Evolutionary conservation across 2,797 vertebrate species (phyloP).

Genomic region (Cossypha niveicapilla): DNA sequence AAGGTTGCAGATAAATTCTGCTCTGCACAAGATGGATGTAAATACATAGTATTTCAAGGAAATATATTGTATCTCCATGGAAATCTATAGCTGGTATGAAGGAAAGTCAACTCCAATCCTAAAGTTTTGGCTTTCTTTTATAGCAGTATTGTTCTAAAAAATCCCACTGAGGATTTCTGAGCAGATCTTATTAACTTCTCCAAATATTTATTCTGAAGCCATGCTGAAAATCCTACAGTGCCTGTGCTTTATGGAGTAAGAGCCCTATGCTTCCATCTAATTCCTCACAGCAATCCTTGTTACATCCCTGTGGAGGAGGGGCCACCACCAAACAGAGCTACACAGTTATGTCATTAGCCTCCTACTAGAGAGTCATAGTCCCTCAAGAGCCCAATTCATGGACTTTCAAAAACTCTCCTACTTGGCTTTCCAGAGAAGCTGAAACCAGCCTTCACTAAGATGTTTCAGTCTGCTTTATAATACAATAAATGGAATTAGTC

Average conservation of each 20-base stretch:
- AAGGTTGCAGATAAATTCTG: background rate
- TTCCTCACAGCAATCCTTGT: background rate
- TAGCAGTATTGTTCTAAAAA: background rate
- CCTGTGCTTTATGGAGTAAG: background rate
- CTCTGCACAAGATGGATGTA: background rate
- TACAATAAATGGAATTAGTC: background rate
- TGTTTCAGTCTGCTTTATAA: background rate
- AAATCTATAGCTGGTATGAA: background rate
- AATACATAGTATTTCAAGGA: background rate
- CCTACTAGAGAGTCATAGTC: background rate
- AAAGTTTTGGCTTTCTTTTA: background rate
- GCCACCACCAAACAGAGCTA: background rate
- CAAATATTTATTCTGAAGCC: background rate
- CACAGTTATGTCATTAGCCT: background rate
- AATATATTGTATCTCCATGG: background rate
- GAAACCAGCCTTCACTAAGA: background rate
- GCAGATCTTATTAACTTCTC: background rate
- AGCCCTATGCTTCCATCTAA: background rate
- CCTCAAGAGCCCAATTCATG: background rate
- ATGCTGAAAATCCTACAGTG: background rate
- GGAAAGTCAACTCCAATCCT: background rate
- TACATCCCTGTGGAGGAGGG: background rate
- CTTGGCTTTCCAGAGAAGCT: background rate
- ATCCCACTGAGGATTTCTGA: background rate
- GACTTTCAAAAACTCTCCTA: background rate